Conservation (phyloP, 2,888 invertebrate species). For the Thumatha senex region DNA sequence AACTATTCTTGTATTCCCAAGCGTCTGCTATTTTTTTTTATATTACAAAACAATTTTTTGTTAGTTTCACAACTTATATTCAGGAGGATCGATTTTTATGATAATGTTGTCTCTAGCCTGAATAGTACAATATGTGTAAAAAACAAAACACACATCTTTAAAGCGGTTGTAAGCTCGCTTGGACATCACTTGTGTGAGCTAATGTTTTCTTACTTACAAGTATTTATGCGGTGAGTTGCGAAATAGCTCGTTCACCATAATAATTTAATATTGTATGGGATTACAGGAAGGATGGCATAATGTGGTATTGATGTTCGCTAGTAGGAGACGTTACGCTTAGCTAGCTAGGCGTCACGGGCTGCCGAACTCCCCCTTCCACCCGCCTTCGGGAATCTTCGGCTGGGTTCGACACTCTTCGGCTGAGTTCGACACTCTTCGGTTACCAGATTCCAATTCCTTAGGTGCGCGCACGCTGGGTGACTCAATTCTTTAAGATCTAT, state of each 20-base stretch:
- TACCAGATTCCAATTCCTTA: conserved; percentile 56
- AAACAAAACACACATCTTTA: too few species aligned
- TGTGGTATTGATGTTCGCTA: conserved; percentile 50
- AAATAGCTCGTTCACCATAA: conserved; percentile 24
- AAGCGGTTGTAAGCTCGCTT: too few species aligned
- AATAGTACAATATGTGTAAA: too few species aligned
- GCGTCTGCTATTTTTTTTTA: too few species aligned
- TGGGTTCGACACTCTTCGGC: conserved; percentile 48
- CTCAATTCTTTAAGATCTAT: conserved; percentile 60
- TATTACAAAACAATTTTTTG: too few species aligned
- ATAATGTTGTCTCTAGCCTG: too few species aligned
- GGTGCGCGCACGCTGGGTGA: conserved; percentile 49
- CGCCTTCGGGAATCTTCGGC: conserved; percentile 60
- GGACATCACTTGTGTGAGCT: too few species aligned
- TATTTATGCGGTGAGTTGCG: conserved; percentile 1
- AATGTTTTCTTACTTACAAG: too few species aligned
- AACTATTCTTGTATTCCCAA: too few species aligned
- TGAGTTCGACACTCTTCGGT: conserved; percentile 48
- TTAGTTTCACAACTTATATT: too few species aligned
- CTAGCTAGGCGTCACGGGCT: conserved; percentile 64
- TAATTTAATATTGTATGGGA: conserved; percentile 45
- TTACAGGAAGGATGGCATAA: conserved; percentile 55
- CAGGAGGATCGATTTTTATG: too few species aligned
- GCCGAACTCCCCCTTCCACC: conserved; percentile 56
- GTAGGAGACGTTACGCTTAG: conserved; percentile 64